Evolutionary conservation across 2,888 invertebrate genomes (phyloP).

Genomic region (Cantharis flavilabris): DNA sequence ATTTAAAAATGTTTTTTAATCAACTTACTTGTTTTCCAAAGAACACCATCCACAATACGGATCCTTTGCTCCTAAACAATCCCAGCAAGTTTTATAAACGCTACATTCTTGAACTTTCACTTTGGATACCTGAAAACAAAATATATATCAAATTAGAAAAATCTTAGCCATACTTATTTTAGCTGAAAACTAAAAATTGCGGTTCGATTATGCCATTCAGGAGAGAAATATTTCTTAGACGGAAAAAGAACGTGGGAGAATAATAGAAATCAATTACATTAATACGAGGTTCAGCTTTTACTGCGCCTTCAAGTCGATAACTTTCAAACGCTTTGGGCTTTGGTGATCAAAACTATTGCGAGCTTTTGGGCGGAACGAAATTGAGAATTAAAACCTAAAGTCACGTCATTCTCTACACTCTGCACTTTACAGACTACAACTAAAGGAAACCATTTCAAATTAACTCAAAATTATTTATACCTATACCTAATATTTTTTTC

Average conservation of each 20-base stretch:
- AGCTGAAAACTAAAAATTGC: background rate
- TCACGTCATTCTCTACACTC: background rate
- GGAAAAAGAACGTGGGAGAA: constrained; percentile 4
- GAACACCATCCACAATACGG: constrained; percentile 99
- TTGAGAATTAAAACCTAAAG: constrained; percentile 8
- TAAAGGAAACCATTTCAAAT: background rate
- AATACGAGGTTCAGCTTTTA: constrained; percentile 12
- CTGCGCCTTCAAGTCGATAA: constrained; percentile 10
- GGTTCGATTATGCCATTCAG: background rate
- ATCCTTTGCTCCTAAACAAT: constrained; percentile 91
- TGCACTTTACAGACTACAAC: background rate
- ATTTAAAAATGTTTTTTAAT: background rate
- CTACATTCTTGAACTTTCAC: constrained; percentile 94
- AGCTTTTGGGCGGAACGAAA: constrained; percentile 5
- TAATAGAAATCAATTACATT: constrained; percentile 15
- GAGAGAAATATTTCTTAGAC: constrained; percentile 1
- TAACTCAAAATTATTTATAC: background rate
- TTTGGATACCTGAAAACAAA: constrained; percentile 69
- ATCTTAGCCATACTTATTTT: background rate
- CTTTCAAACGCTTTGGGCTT: constrained; percentile 6
- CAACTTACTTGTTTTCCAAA: constrained; percentile 82
- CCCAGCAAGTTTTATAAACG: constrained; percentile 87
- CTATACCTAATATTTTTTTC: background rate
- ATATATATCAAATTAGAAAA: constrained; percentile 3
- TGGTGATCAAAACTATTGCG: constrained; percentile 4